Evolutionary conservation across 1,140 invertebrate genomes (phyloP).

Genomic region (Drosophila yakuba): DNA sequence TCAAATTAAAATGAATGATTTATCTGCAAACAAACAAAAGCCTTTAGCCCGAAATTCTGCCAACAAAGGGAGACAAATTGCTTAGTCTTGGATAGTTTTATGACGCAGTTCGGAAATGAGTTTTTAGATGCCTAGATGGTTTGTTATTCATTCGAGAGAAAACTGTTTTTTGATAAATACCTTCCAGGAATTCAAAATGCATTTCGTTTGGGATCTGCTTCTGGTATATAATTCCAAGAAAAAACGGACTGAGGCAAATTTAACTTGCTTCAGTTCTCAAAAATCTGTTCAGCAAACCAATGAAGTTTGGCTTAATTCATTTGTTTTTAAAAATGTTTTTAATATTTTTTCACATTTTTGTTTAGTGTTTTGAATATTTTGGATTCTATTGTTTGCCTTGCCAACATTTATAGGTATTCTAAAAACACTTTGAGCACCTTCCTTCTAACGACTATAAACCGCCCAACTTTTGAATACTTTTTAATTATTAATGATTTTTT

Average conservation of each 20-base stretch:
- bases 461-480: too few relatives aligned
- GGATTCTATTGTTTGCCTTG: too few relatives aligned
- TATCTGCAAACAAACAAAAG: constrained; percentile 35
- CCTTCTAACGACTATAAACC: too few relatives aligned
- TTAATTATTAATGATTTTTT: too few relatives aligned
- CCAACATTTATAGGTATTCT: too few relatives aligned
- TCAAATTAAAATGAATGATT: constrained; percentile 53
- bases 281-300: not conserved
- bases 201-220: not conserved
- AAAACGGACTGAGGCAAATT: too few relatives aligned
- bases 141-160: constrained; percentile 6
- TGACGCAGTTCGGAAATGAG: constrained; percentile 31
- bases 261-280: not conserved
- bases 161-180: constrained; percentile 17
- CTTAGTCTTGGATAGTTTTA: constrained; percentile 7
- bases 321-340: too few relatives aligned
- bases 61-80: not conserved
- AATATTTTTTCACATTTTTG: too few relatives aligned
- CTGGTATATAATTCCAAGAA: constrained; percentile 7
- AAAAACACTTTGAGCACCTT: too few relatives aligned
- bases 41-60: constrained; percentile 30
- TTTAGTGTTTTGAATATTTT: too few relatives aligned
- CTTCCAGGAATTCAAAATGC: not conserved
- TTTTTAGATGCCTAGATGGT: not conserved
- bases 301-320: too few relatives aligned